Conservation (phyloP, 2,888 invertebrate species). For the Asteroscopus sphinx region DNA sequence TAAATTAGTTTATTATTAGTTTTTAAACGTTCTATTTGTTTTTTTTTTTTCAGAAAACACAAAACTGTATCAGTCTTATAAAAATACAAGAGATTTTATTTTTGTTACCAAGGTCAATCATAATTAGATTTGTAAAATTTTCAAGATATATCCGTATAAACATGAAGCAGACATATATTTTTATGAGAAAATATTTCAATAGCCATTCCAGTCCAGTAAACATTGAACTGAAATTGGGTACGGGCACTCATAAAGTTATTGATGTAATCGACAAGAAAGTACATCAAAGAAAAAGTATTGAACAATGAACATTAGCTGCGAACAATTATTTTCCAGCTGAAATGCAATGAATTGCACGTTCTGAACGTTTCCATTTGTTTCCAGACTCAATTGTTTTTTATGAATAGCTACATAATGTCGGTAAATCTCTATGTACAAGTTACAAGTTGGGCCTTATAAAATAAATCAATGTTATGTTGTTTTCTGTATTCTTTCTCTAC, state of each 20-base stretch:
- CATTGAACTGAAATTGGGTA: constrained; percentile 18
- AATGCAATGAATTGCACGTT: constrained; percentile 59
- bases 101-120: background rate
- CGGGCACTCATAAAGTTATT: constrained; percentile 32
- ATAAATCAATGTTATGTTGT: constrained; percentile 56
- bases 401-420: constrained; percentile 51
- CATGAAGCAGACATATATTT: constrained; percentile 4
- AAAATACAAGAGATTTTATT: background rate
- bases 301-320: constrained; percentile 58
- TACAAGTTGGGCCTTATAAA: constrained; percentile 45
- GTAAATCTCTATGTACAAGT: constrained; percentile 37
- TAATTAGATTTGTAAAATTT: constrained; percentile 1
- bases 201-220: constrained; percentile 6
- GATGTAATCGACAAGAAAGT: constrained; percentile 35
- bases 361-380: constrained; percentile 51
- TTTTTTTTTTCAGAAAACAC: constrained; percentile 15
- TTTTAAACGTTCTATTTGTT: constrained; percentile 41
- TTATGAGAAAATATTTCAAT: background rate
- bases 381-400: constrained; percentile 51
- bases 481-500: constrained; percentile 27
- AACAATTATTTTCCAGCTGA: constrained; percentile 63
- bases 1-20: constrained; percentile 48
- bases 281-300: constrained; percentile 54
- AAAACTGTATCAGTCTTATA: constrained; percentile 1
- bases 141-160: constrained; percentile 9